Evolutionary conservation across 2,113 vertebrate species (phyloP).

Genomic region (Ancistrus triradiatus): DNA sequence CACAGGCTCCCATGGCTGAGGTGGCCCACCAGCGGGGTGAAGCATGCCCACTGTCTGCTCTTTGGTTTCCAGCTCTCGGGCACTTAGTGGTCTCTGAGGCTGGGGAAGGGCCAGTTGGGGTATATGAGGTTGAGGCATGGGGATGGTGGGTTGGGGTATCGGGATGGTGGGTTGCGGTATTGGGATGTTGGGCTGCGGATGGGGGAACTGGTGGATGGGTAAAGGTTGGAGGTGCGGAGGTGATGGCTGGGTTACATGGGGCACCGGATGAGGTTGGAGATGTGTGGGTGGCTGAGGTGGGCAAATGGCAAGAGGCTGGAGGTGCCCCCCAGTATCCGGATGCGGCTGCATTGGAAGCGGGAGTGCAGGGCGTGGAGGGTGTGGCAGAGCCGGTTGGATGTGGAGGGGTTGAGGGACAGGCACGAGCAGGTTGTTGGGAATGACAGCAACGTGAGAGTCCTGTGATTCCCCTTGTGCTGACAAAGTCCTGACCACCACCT

Average conservation of each 20-base stretch:
- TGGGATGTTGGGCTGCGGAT: conserved; percentile 21
- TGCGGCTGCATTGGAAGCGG: conserved; percentile 60
- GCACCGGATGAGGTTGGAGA: conserved; percentile 31
- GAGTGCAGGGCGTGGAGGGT: conserved; percentile 67
- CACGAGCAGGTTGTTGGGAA: conserved; percentile 87
- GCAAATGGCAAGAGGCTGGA: conserved; percentile 55
- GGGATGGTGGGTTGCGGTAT: conserved; percentile 34
- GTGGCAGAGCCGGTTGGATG: conserved; percentile 52
- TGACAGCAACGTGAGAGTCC: conserved; percentile 77
- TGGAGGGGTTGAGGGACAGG: conserved; percentile 72
- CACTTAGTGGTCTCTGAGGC: conserved; percentile 87
- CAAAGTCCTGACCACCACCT: conserved; percentile 85
- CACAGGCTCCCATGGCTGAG: conserved; percentile 73
- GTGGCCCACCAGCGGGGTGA: conserved; percentile 55
- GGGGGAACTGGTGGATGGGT: conserved; percentile 29
- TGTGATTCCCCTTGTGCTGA: conserved; percentile 89
- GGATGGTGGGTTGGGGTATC: conserved; percentile 38
- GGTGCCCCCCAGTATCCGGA: conserved; percentile 59
- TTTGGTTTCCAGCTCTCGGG: conserved; percentile 90
- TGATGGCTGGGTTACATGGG: conserved; percentile 52
- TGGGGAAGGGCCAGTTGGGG: conserved; percentile 66
- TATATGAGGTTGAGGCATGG: conserved; percentile 67
- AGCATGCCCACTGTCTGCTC: conserved; percentile 69
- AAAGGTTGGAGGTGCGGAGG: conserved; percentile 38
- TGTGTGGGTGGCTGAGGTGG: conserved; percentile 30